Base-by-base conservation (phyloP, 1,140 invertebrate genomes). In the Polyergus mexicanus region DNA sequence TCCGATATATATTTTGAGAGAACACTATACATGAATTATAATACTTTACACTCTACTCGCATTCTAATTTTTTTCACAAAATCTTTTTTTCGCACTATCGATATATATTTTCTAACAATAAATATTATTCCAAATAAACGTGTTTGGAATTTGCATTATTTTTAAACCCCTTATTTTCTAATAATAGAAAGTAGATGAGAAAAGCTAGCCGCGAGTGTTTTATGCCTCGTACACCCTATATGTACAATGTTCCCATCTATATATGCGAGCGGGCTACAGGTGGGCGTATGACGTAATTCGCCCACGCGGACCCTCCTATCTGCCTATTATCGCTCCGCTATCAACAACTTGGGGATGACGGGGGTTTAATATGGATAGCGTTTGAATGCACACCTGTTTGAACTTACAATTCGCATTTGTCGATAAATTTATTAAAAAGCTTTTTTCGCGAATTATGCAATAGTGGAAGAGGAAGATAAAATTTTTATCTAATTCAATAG, bases 211-310 rank as follows among this genome's bases (percentile, higher is more conserved):
- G 16, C n/a, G 38, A 22, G 11, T 16, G 8, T 47, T 19, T 51
- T 60, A 7, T 0, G 25, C 7, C 28, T 35, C 3, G 60, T 11
- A 86, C 78, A 89, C 75, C 81, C 72, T 71, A 25, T 90, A 72
- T 88, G 65, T 28, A 76, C 19, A 83, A 5, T 54, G 65, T 60
- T 77, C 16, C 19, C 38, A 51, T 91, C 72, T 85, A 80, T 90
- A 88, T 83, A 84, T 83, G 54, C 76, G 60, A 83, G 69, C 60
- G 85, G 78, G 91, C 92, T 92, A 93, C 92, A 93, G 92, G 92
- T 93, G 92, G 92, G 92, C 92, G 92, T 92, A 93, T 93, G 92
- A 93, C 92, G 92, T 93, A 92, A 92, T 93, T 92, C 92, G 91
- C 92, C 92, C 92, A 93, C 92, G 92, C 92, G 92, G 89, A 80